Evolutionary conservation across 1,140 invertebrate species (phyloP).

Genomic region (Xylocopa sonorina): DNA sequence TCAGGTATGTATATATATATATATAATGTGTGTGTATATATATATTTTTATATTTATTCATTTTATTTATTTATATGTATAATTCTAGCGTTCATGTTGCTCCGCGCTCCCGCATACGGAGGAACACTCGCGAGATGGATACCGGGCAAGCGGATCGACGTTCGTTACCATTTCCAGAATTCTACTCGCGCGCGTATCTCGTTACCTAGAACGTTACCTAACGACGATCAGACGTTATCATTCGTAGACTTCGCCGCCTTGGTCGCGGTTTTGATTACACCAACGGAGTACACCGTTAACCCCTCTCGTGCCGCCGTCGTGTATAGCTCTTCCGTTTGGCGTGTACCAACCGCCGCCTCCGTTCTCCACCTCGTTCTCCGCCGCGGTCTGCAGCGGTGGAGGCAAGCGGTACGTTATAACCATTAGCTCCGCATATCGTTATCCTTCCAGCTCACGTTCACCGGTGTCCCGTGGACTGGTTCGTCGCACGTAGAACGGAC

Average conservation of each 20-base stretch:
- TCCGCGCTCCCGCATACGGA: slow-evolving; percentile 6
- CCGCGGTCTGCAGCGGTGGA: neutral
- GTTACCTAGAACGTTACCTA: slow-evolving; percentile 42
- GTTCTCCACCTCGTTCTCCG: neutral
- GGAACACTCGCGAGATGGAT: slow-evolving; percentile 31
- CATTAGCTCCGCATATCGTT: neutral
- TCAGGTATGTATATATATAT: slow-evolving; percentile 45
- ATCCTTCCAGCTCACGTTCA: slow-evolving; percentile 11
- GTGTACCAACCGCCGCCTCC: neutral
- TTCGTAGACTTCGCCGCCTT: slow-evolving; percentile 20
- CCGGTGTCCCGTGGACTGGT: slow-evolving; percentile 12
- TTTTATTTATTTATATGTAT: slow-evolving; percentile 47
- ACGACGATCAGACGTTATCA: slow-evolving; percentile 33
- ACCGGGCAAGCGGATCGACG: neutral
- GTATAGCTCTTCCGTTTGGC: neutral
- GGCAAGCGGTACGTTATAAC: neutral
- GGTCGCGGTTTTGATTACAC: slow-evolving; percentile 44
- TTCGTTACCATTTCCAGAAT: neutral
- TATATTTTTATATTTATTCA: slow-evolving; percentile 40
- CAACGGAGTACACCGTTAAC: slow-evolving; percentile 14
- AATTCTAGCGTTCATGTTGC: slow-evolving; percentile 29
- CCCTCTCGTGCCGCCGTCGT: slow-evolving; percentile 1
- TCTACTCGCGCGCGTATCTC: slow-evolving; percentile 7
- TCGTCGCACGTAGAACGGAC: neutral
- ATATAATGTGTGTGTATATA: slow-evolving; percentile 2